A percentile compares a stretch with the other conserved stretches of the same genome.
Conservation (phyloP, 2,797 vertebrate genomes). For the Darevskia nairensis region DNA sequence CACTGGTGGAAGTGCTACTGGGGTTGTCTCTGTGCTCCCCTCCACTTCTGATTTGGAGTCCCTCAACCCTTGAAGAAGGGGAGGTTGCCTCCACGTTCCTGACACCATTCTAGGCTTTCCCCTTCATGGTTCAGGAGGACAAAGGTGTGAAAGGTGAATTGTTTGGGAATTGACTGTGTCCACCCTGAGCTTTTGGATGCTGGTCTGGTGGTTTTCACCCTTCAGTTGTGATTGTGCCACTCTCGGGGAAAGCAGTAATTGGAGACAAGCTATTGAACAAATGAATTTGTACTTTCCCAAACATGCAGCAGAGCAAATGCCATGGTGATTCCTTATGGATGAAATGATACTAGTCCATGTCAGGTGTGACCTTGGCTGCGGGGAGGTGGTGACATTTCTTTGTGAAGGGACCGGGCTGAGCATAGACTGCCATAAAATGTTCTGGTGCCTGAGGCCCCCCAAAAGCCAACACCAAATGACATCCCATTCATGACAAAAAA, state of each 20-base stretch:
- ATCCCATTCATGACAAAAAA: background rate
- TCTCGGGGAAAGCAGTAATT: background rate
- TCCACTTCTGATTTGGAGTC: too few species aligned
- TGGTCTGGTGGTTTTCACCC: background rate
- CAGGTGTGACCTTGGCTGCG: background rate
- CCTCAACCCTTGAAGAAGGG: too few species aligned
- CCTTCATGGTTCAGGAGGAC: background rate
- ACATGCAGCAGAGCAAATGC: conserved; percentile 1
- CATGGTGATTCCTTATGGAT: background rate
- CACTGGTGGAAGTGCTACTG: background rate
- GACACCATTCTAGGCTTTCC: background rate
- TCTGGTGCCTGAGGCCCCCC: background rate
- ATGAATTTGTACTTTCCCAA: background rate
- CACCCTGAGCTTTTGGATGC: background rate
- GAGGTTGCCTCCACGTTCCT: too few species aligned
- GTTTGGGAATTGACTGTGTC: background rate
- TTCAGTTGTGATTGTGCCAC: background rate
- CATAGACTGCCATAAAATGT: background rate
- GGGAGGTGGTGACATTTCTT: background rate
- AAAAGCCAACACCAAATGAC: background rate
- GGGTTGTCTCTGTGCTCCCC: too few species aligned
- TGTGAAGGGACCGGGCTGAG: background rate
- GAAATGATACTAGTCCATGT: background rate
- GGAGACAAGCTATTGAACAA: conserved; percentile 6
- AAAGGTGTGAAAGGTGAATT: background rate